phyloP scores from a whole-genome alignment of 2,797 vertebrate genomes.

The Lepus oiostolus region DNA sequence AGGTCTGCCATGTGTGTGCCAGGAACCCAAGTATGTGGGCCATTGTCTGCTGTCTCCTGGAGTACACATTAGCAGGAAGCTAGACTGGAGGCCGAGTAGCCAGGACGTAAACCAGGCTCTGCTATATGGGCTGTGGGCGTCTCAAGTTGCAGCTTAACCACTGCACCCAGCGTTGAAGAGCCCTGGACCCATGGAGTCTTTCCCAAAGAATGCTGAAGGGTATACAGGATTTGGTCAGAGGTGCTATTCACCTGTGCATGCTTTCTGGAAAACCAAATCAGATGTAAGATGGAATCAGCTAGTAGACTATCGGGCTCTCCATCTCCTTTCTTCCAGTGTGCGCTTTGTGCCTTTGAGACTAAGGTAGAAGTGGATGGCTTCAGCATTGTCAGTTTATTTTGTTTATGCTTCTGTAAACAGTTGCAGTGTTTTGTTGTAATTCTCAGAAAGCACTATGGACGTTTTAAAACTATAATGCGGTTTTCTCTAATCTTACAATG shows the following conservation, averaged over 20 bases:
- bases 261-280: neutral
- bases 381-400: neutral
- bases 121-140: too few species aligned
- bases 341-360: neutral
- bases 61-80: too few species aligned
- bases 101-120: too few species aligned
- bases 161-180: too few species aligned
- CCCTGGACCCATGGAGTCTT: neutral
- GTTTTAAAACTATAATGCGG: neutral
- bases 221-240: neutral
- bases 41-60: too few species aligned
- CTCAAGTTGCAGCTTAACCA: too few species aligned
- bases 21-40: too few species aligned
- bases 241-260: neutral
- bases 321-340: neutral
- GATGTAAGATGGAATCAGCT: neutral
- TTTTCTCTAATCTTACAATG: conserved; percentile 3
- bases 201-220: too few species aligned
- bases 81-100: too few species aligned
- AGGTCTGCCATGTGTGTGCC: too few species aligned
- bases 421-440: neutral
- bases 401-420: neutral
- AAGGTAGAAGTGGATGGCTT: neutral
- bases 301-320: neutral
- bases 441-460: neutral